These are phyloP conservation scores for Falco berigora DNA, from an alignment of 2,797 vertebrate genomes.

Conservation along the genomic window DNA sequence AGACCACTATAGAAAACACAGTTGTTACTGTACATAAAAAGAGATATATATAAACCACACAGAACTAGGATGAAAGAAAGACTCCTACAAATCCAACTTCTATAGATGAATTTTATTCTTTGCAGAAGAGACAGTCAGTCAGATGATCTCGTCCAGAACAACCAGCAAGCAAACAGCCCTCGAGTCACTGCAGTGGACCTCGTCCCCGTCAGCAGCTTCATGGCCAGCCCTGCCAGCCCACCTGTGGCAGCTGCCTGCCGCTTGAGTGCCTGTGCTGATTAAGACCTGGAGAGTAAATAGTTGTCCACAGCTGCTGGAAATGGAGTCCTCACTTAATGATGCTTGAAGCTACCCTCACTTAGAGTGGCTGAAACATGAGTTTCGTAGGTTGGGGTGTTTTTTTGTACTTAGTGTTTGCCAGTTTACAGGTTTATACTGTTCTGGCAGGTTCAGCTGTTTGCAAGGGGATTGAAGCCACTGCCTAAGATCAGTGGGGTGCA, in stretches of 20 bases:
- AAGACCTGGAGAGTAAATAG: not conserved
- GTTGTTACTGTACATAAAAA: not conserved
- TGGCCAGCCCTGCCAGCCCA: not conserved
- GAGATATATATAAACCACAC: not conserved
- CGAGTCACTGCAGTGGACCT: not conserved
- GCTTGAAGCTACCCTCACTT: not conserved
- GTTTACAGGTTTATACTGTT: not conserved
- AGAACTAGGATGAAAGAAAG: not conserved
- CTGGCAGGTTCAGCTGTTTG: not conserved
- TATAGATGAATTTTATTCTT: not conserved
- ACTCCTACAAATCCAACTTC: not conserved
- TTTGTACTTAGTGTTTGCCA: not conserved
- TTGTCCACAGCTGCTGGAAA: not conserved
- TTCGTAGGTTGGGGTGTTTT: too few species aligned
- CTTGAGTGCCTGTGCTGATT: not conserved
- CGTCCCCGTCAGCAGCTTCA: not conserved
- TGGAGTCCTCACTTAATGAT: not conserved
- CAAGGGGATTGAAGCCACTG: not conserved
- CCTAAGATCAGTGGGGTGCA: not conserved
- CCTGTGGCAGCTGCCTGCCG: rapidly evolving
- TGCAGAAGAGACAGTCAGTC: not conserved
- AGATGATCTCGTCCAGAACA: not conserved
- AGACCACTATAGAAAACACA: not conserved
- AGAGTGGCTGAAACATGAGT: not conserved
- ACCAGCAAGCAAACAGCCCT: not conserved